phyloP scores from a whole-genome alignment of 2,888 invertebrate genomes.

The Hartigia nigra region DNA sequence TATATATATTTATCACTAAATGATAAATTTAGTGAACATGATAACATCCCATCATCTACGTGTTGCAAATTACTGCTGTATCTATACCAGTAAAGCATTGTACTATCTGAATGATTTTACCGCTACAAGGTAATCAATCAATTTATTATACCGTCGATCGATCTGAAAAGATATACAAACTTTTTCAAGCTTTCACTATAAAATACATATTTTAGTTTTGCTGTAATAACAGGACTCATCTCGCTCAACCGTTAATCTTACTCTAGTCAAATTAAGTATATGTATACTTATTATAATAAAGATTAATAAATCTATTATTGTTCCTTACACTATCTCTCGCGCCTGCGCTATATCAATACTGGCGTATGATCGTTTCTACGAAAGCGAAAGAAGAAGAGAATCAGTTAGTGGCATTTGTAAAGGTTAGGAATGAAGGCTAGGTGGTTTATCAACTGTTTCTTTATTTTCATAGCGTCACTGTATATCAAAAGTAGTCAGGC shows the following conservation, averaged over 20 bases:
- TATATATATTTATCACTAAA: no score
- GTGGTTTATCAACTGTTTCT: neutral
- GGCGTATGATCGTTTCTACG: neutral
- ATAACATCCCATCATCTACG: no score
- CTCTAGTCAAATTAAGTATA: neutral
- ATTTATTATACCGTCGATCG: neutral
- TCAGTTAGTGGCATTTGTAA: neutral
- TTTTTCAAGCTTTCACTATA: neutral
- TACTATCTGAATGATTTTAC: neutral
- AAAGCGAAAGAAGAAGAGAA: neutral
- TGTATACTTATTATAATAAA: neutral
- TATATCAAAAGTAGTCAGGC: conserved; percentile 10
- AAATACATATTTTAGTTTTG: neutral
- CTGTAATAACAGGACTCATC: neutral
- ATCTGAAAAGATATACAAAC: neutral
- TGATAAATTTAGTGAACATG: no score
- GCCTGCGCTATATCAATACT: neutral
- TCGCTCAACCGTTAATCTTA: neutral
- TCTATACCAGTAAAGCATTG: neutral
- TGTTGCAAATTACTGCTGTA: neutral
- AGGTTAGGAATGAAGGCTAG: neutral
- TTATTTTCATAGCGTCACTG: neutral
- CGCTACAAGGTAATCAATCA: neutral
- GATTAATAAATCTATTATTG: neutral
- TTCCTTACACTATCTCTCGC: neutral